Base-by-base conservation (phyloP, 2,888 invertebrate species). In the Hetaerina titia region DNA sequence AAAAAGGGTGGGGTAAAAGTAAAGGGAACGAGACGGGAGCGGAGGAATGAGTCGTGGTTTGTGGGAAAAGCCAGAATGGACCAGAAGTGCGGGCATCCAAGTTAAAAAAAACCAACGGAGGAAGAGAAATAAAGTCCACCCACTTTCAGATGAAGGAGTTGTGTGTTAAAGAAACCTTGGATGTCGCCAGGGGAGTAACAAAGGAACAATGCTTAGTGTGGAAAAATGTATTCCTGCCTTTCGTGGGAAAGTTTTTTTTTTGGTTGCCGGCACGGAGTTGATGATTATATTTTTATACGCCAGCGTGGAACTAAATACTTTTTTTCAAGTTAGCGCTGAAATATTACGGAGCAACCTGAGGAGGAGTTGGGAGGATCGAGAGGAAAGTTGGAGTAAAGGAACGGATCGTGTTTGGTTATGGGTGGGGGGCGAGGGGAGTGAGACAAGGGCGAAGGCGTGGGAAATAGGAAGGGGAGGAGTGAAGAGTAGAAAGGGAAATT, bases 231-330 rank as follows among this genome's bases (percentile, higher is more conserved):
- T 31, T 81, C 25, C 81, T 31, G 81, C 22, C 81, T 25, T 81
- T 81, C 81, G 15, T 13, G 31, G 81, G 31, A 81, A 81, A 81
- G 31, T 81, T 81, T 81, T 31, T 13, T 13, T 81, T 69, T 31
- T n/a, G n/a, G n/a, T 81, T 81, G 31, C 31, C 81, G 31, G 31
- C 31, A 31, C n/a, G 13, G 31, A 81, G 81, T 31, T 31, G 81
- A 31, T 81, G 81, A 81, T 81, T 81, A 81, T 81, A 81, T 81
- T 81, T 81, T 81, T 81, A 81, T 81, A 31, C 31, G 31, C 81
- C 81, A 31, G 81, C 81, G 31, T 9, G 25, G 81, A 81, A 81
- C 81, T 81, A 81, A 25, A 81, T 31, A n/a, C 81, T 81, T 81
- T 81, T 81, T 22, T 69, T 69, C 11, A 81, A 81, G 81, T 81